A percentile compares a stretch with the other conserved stretches of the same genome.
Evolutionary conservation across 2,888 invertebrate genomes (phyloP).

Genomic region (Lydus trimaculatus): DNA sequence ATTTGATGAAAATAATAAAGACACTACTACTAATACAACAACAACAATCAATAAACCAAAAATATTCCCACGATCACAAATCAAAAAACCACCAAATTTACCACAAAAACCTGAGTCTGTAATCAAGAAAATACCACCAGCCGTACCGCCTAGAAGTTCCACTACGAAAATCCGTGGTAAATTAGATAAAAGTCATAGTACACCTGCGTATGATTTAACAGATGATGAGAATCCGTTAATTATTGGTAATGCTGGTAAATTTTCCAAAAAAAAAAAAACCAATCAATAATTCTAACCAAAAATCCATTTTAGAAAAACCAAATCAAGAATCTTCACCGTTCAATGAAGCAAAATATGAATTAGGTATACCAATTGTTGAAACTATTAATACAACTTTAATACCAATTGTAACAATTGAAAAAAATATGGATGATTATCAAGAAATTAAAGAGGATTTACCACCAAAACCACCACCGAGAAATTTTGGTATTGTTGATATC

Average conservation of each 20-base stretch:
- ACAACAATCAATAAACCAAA: slow-evolving; percentile 44
- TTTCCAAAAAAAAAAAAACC: slow-evolving; percentile 1
- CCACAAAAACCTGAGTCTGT: slow-evolving; percentile 48
- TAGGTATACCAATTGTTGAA: slow-evolving; percentile 50
- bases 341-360: slow-evolving; percentile 44
- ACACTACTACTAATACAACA: background rate
- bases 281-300: too few species aligned
- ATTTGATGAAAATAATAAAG: slow-evolving; percentile 51
- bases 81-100: slow-evolving; percentile 53
- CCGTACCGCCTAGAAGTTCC: slow-evolving; percentile 53
- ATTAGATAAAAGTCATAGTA: slow-evolving; percentile 82
- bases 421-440: slow-evolving; percentile 23
- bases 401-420: slow-evolving; percentile 14
- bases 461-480: slow-evolving; percentile 58
- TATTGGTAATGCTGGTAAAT: slow-evolving; percentile 23
- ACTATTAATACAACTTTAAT: slow-evolving; percentile 24
- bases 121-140: slow-evolving; percentile 49
- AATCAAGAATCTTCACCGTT: slow-evolving; percentile 30
- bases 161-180: slow-evolving; percentile 62
- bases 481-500: slow-evolving; percentile 40
- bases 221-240: slow-evolving; percentile 38
- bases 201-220: slow-evolving; percentile 78
- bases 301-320: slow-evolving; percentile 14
- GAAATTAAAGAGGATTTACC: slow-evolving; percentile 47
- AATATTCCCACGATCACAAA: slow-evolving; percentile 47